Evolutionary conservation across 2,113 vertebrate genomes (phyloP), one percentile per base, ranked within the genome.

Genomic region (Polyodon spathula): DNA sequence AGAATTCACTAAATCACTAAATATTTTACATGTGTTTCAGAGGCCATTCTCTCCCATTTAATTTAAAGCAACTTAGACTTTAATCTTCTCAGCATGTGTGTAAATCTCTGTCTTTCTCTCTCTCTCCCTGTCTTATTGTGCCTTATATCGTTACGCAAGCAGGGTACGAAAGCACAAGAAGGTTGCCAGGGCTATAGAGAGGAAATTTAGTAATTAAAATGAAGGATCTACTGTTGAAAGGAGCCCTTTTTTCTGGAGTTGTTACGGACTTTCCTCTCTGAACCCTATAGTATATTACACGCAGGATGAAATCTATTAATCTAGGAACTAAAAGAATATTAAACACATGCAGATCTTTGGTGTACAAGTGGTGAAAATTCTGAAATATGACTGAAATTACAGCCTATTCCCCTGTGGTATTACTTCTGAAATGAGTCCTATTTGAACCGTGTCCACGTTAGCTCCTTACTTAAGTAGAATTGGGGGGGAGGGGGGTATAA

Each of bases 221-320:
- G 15, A n/a, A 50, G 6, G 48, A 50, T 50, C 14, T 12, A 50
- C 48, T 50, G 5, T 44, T 44, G 43, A 50, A 50, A 6, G 9
- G 48, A 50, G 48, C 48, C 15, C 6, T 44, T 8, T 43, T n/a
- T 50, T 50, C 48, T 50, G 48, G 27, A 27, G 27, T 27, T 27
- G 27, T 27, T 27, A 2, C 27, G 27, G 27, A 50, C 10, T 16
- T 50, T 50, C 48, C 48, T 50, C 5, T 50, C 15, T 50, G 14
- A 10, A 50, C 15, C 48, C 14, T 50, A 50, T 50, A 50, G 8
- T 50, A 50, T 50, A n/a, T 27, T 27, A 4, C 15, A 16, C 14
- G 14, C 48, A 50, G 48, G 48, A 50, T 50, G 48, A 50, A 50
- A 50, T 50, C 48, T 50, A 50, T 50, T 6, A 50, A 50, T 50